phyloP scores from a whole-genome alignment of 2,797 vertebrate species.

The Peromyscus attwateri region DNA sequence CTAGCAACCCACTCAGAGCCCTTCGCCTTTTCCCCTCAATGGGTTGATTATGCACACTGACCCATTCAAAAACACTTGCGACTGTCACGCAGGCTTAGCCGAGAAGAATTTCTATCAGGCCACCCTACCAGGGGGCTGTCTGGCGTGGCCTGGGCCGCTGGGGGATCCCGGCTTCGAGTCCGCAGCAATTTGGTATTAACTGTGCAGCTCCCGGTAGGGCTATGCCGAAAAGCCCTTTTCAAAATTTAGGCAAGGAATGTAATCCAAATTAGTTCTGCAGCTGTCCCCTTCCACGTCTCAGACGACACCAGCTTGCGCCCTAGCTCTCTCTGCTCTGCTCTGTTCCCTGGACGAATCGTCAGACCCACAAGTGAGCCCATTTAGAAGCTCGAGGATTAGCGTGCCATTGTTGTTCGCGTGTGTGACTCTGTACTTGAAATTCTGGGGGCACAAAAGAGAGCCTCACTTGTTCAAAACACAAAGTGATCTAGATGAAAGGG shows the following conservation, averaged over 20 bases:
- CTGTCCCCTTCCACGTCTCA: conserved; percentile 68
- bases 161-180: conserved; percentile 57
- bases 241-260: conserved; percentile 80
- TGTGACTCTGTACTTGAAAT: conserved; percentile 81
- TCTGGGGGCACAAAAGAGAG: conserved; percentile 81
- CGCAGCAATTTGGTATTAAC: conserved; percentile 65
- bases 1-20: conserved; percentile 15
- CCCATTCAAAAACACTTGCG: conserved; percentile 80
- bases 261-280: conserved; percentile 82
- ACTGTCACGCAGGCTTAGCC: conserved; percentile 73
- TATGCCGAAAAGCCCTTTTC: conserved; percentile 76
- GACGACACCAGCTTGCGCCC: conserved; percentile 69
- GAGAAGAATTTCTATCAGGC: conserved; percentile 78
- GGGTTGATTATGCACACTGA: conserved; percentile 78
- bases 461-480: conserved; percentile 76
- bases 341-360: conserved; percentile 54
- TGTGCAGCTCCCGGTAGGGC: conserved; percentile 61
- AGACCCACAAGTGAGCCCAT: conserved; percentile 79
- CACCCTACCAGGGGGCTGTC: conserved; percentile 74
- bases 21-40: conserved; percentile 70
- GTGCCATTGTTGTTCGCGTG: conserved; percentile 77
- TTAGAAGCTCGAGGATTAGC: conserved; percentile 75
- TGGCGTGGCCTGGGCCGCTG: conserved; percentile 54
- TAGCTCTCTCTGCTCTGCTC: conserved; percentile 3
- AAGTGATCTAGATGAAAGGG: conserved; percentile 79